phyloP scores from a whole-genome alignment of 2,113 vertebrate species.

The Alethe castanea region DNA sequence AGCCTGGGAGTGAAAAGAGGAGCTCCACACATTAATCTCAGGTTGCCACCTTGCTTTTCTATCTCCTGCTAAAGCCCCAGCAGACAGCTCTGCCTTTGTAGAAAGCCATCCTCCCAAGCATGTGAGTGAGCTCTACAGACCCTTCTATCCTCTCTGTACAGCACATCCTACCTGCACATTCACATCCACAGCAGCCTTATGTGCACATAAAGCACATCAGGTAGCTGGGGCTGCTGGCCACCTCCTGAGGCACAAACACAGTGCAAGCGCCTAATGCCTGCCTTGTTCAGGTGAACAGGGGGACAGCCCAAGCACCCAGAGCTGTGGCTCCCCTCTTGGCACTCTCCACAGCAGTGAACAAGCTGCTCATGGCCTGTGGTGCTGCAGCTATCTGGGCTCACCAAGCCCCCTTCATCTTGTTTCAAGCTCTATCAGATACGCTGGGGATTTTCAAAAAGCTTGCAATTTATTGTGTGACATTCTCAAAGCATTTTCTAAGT shows the following conservation, averaged over 20 bases:
- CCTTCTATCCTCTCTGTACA: background rate
- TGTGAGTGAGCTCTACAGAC: background rate
- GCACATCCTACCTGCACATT: background rate
- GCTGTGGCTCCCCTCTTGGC: background rate
- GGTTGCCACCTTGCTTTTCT: background rate
- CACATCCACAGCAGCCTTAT: accelerated
- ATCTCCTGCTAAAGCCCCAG: background rate
- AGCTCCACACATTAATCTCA: background rate
- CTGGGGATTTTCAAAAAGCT: background rate
- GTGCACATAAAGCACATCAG: background rate
- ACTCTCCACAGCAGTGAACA: background rate
- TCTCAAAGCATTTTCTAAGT: background rate
- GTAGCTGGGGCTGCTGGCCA: background rate
- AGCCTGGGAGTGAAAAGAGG: background rate
- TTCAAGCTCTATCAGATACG: background rate
- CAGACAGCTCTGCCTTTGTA: background rate
- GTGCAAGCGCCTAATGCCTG: background rate
- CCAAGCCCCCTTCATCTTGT: background rate
- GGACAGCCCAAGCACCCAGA: background rate
- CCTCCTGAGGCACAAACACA: background rate
- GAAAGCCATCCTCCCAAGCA: background rate
- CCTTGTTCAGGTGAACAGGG: background rate
- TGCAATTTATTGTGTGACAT: background rate
- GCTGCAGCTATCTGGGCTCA: background rate
- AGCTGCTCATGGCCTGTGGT: background rate